These are phyloP conservation scores for Eutolmus rufibarbis DNA, from an alignment of 2,888 invertebrate species.

Conservation along the genomic window DNA sequence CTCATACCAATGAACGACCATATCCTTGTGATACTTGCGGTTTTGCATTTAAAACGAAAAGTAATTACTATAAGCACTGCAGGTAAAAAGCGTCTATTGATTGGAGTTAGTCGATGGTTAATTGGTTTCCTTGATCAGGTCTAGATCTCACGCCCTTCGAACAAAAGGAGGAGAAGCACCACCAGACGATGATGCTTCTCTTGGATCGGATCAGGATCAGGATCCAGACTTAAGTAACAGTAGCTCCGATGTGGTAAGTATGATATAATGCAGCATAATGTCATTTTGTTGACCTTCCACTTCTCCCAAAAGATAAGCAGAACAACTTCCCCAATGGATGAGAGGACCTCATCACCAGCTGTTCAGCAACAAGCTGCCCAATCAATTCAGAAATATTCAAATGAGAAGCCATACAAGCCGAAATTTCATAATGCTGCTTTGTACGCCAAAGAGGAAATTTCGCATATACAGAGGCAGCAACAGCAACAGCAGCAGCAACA, in stretches of 20 bases:
- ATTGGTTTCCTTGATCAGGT: constrained; percentile 61
- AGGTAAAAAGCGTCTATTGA: constrained; percentile 57
- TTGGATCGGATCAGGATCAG: constrained; percentile 70
- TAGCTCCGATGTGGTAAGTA: constrained; percentile 60
- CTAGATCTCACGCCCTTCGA: constrained; percentile 74
- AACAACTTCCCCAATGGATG: constrained; percentile 60
- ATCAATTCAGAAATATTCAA: constrained; percentile 50
- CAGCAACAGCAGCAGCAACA: constrained; percentile 46
- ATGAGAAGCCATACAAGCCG: constrained; percentile 74
- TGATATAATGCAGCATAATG: neutral
- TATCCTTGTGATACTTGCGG: constrained; percentile 89
- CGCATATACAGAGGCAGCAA: constrained; percentile 47
- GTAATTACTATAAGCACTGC: constrained; percentile 90
- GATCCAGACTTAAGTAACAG: constrained; percentile 63
- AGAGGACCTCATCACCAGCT: constrained; percentile 52
- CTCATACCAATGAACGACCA: constrained; percentile 91
- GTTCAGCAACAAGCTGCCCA: constrained; percentile 41
- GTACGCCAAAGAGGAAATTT: constrained; percentile 65
- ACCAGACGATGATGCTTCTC: constrained; percentile 67
- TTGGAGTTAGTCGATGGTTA: neutral
- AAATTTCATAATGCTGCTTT: constrained; percentile 75
- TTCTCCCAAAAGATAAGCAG: constrained; percentile 55
- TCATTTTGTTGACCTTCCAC: neutral
- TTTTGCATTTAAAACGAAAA: constrained; percentile 92
- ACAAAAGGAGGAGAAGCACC: constrained; percentile 68